Conservation (phyloP, 2,888 invertebrate species). For the Synanthedon vespiformis region DNA sequence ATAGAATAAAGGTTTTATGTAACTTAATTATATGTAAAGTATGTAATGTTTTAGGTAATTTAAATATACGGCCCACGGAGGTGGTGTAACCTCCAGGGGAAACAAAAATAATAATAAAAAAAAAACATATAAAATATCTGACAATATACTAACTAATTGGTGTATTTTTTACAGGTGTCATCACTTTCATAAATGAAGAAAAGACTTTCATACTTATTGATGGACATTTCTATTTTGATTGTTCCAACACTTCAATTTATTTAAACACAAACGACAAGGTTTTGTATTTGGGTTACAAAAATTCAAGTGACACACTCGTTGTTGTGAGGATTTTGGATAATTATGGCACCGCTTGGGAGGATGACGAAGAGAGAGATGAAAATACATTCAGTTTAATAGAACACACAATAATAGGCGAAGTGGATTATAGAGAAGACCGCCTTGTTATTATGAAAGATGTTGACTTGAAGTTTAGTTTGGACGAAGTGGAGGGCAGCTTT, state of each 20-base stretch:
- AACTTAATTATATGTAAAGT: too few species aligned
- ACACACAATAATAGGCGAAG: slow-evolving; percentile 46
- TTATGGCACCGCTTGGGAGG: slow-evolving; percentile 62
- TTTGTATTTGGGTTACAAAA: slow-evolving; percentile 66
- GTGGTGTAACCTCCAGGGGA: too few species aligned
- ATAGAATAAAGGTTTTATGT: too few species aligned
- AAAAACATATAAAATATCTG: too few species aligned
- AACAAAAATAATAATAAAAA: too few species aligned
- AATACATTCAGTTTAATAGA: slow-evolving; percentile 33
- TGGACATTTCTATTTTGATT: slow-evolving; percentile 66
- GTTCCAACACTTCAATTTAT: slow-evolving; percentile 29
- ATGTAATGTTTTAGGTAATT: too few species aligned
- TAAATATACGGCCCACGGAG: too few species aligned
- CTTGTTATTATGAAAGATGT: slow-evolving; percentile 60
- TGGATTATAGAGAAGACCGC: slow-evolving; percentile 36
- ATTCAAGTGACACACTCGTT: slow-evolving; percentile 45
- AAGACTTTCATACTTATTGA: slow-evolving; percentile 70
- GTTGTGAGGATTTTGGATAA: slow-evolving; percentile 72
- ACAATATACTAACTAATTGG: too few species aligned
- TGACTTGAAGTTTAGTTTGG: slow-evolving; percentile 71
- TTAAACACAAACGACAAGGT: slow-evolving; percentile 67
- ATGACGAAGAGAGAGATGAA: slow-evolving; percentile 35
- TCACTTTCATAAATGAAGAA: slow-evolving; percentile 65
- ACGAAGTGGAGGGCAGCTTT: slow-evolving; percentile 73
- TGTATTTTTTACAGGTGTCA: slow-evolving; percentile 45